Evolutionary conservation across 1,140 invertebrate genomes (phyloP).

Genomic region (Solenopsis fugax): DNA sequence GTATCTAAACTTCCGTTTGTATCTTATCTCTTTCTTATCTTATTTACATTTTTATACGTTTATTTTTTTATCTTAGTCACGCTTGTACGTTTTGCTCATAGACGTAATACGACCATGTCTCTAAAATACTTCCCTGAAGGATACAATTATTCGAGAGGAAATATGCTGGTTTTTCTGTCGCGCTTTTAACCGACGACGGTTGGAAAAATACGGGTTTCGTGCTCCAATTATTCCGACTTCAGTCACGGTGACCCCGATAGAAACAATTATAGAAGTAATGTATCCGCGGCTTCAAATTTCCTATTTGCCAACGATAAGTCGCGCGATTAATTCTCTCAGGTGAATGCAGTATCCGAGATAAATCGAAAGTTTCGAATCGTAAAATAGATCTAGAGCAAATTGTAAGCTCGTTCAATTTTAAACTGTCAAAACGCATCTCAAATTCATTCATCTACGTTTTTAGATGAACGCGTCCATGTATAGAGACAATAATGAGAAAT

Average conservation of each 20-base stretch:
- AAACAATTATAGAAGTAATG: constrained; percentile 24
- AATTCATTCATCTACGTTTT: neutral
- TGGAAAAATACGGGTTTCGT: constrained; percentile 38
- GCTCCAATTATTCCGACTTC: constrained; percentile 58
- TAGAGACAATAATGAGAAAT: too few species aligned
- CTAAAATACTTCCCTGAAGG: neutral
- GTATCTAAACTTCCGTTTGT: neutral
- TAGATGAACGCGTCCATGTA: neutral
- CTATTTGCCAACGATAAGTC: neutral
- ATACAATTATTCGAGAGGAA: neutral
- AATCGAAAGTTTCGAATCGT: neutral
- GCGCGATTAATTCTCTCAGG: neutral
- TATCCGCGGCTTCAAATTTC: neutral
- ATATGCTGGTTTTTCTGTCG: neutral
- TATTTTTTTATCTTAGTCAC: neutral
- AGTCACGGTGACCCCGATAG: constrained; percentile 39
- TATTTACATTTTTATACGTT: constrained; percentile 9
- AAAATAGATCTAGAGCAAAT: neutral
- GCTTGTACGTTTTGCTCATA: neutral
- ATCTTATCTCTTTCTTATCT: constrained; percentile 54
- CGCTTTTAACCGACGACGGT: constrained; percentile 10
- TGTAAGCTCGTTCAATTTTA: too few species aligned
- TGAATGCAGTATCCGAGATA: neutral
- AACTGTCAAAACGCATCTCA: neutral
- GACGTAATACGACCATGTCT: neutral